Base-by-base conservation (phyloP, 2,888 invertebrate genomes). In the Synanthedon vespiformis region DNA sequence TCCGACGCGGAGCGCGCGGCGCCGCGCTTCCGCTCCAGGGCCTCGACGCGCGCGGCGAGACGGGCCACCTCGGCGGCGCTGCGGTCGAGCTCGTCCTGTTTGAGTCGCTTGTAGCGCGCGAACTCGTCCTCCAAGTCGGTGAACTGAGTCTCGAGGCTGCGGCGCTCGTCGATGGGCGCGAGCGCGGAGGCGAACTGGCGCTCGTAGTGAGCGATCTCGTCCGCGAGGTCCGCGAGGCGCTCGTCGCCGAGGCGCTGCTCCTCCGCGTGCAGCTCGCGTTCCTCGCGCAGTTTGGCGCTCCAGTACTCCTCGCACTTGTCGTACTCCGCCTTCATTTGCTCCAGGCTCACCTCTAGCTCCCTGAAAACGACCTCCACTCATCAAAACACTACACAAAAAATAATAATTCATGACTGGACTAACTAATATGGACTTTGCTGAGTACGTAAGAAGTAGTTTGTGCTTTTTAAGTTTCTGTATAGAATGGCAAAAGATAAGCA, bases 231-330 rank as follows among this genome's bases (percentile, higher is more conserved):
- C 1, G 90, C 88, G 58, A 95, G 90, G 60, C 94, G 93, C 62
- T 93, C 93, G 71, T 93, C 94, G 57, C 90, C 92, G 50, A 92
- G 90, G 60, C 90, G 89, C 75, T 94, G 94, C 68, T 95, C 94
- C 56, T 92, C 91, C 64, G 92, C 93, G 68, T 91, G 92, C 54
- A 92, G 79, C 58, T 90, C 90, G 34, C 95, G 89, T 75, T 95
- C 95, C 57, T 93, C 94, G 50, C 92, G 91, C 54, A 95, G 80
- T 77, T 95, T 95, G 40, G 85, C 84, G 51, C 91, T 89, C 95
- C 95, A 96, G 80, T 95, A 95, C 72, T 95, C 95, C 73, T 96
- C 96, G 73, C 94, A 94, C 56, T 92, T 91, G 64, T 95, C 95
- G 71, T 94, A 95, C 69, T 95, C 95, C 49, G 88, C 88, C 63